Base-by-base conservation (phyloP, 1,140 invertebrate genomes). In the Archivesica marissinica region DNA sequence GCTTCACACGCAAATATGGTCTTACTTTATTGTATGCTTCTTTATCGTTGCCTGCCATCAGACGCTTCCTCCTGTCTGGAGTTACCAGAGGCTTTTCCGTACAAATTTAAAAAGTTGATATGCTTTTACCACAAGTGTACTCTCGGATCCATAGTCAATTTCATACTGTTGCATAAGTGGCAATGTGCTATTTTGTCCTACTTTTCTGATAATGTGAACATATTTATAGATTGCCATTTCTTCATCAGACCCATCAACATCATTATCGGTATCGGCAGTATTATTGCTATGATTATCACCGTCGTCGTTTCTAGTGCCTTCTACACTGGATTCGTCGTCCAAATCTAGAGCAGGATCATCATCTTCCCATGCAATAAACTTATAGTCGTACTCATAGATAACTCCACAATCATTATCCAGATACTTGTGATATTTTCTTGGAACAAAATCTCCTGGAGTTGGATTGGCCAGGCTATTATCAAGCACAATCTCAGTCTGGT, bases 51-150 rank as follows among this genome's bases (percentile, higher is more conserved):
- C 11, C 33, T 9, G 47, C 59, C 41, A 7, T n/a, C n/a, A n/a
- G n/a, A n/a, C n/a, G n/a, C n/a, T n/a, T n/a, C n/a, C n/a, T n/a
- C n/a, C n/a, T n/a, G n/a, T n/a, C n/a, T n/a, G n/a, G n/a, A n/a
- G n/a, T n/a, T n/a, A n/a, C n/a, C n/a, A n/a, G n/a, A n/a, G n/a
- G n/a, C n/a, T 44, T 56, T 82, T 85, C 33, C 88, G 38, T 59
- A 88, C 74, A 61, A 92, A 88, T 82, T 87, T 88, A 77, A 90
- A 91, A 3, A 92, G 81, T 28, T 88, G 61, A 39, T 61, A 88
- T 15, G 82, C 86, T 7, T 35, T 33, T 11, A 90, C 89, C n/a
- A 85, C 82, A 2, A 56, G 30, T n/a, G 54, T 68, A 28, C 54
- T 35, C n/a, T 89, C 88, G 15, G 86, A 77, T 11, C 90, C 90